Evolutionary conservation across 2,888 invertebrate species (phyloP).

Genomic region (Pollenia angustigena): DNA sequence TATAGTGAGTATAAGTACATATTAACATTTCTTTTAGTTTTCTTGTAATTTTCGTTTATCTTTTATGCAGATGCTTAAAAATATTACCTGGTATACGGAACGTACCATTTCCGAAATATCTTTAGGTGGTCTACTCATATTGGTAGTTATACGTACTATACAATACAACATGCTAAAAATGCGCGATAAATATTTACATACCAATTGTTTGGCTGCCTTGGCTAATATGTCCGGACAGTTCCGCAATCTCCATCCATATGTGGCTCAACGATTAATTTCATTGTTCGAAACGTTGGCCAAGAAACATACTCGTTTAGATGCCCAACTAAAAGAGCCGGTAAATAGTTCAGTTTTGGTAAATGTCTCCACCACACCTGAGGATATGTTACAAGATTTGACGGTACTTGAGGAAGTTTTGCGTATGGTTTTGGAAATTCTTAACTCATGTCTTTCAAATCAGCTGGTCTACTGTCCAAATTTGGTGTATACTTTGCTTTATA

Average conservation of each 20-base stretch:
- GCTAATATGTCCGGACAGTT: slow-evolving; percentile 99
- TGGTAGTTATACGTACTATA: slow-evolving; percentile 97
- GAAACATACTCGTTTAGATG: slow-evolving; percentile 89
- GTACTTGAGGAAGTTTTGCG: slow-evolving; percentile 98
- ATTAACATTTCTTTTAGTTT: neutral
- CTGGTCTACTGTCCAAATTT: slow-evolving; percentile 95
- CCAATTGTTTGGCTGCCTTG: slow-evolving; percentile 98
- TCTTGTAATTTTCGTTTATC: neutral
- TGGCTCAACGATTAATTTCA: slow-evolving; percentile 96
- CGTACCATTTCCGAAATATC: slow-evolving; percentile 95
- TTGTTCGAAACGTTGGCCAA: slow-evolving; percentile 96
- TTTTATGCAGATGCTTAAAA: slow-evolving; percentile 90
- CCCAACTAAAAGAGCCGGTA: slow-evolving; percentile 85
- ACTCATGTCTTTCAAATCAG: slow-evolving; percentile 96
- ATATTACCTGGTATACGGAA: slow-evolving; percentile 97
- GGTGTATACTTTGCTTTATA: slow-evolving; percentile 97
- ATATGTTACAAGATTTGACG: slow-evolving; percentile 91
- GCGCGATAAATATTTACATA: slow-evolving; percentile 98
- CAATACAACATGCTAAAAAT: slow-evolving; percentile 99
- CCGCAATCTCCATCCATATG: slow-evolving; percentile 96
- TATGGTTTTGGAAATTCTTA: slow-evolving; percentile 98
- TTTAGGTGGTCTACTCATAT: slow-evolving; percentile 95
- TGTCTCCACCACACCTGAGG: slow-evolving; percentile 82
- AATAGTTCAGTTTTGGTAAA: slow-evolving; percentile 82
- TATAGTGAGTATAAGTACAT: slow-evolving; percentile 90